Evolutionary conservation across 2,797 vertebrate genomes (phyloP), one percentile per base, ranked within the genome.

Genomic region (Meda fulgida): DNA sequence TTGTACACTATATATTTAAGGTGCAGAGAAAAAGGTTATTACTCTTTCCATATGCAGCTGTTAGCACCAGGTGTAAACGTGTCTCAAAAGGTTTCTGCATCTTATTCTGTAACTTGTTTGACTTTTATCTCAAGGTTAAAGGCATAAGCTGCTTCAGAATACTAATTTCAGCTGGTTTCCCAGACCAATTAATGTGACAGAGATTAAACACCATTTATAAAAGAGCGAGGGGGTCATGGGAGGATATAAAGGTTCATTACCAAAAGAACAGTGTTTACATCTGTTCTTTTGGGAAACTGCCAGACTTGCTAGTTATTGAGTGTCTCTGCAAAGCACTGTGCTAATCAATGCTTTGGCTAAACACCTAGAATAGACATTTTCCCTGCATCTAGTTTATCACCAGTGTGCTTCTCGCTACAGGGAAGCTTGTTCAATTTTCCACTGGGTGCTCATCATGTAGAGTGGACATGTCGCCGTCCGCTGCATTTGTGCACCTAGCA

Each of bases 281-380:
- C 18, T 60, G 51, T 75, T 70, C 48, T 51, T 38, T 70, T 66
- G 53, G 78, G 65, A 80, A 70, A 26, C 16, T 0, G 3, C 70
- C 83, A 72, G 19, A 72, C 75, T 69, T 58, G 55, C 29, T 43
- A 81, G 34, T 81, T 63, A 80, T 67, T 69, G 83, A 81, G 55
- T 16, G 53, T 77, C 65, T 40, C 81, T 77, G 81, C 31, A 77
- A 77, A 55, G 65, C 43, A 8, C 29, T 36, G 71, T 83, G 71
- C 60, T 77, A 67, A 83, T 83, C 71, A 65, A 83, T 83, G 58
- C 70, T 65, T 75, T 65, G 81, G 70, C 71, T 83, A 65, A 76
- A 76, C 60, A 67, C 60, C 7, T 31, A 66, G 23, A 66, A 83
- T 51, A 38, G 60, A 18, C 31, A 6, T 31, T 76, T 21, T 53